These are phyloP conservation scores for Pachyuromys duprasi DNA, from an alignment of 2,797 vertebrate genomes.

Conservation along the genomic window DNA sequence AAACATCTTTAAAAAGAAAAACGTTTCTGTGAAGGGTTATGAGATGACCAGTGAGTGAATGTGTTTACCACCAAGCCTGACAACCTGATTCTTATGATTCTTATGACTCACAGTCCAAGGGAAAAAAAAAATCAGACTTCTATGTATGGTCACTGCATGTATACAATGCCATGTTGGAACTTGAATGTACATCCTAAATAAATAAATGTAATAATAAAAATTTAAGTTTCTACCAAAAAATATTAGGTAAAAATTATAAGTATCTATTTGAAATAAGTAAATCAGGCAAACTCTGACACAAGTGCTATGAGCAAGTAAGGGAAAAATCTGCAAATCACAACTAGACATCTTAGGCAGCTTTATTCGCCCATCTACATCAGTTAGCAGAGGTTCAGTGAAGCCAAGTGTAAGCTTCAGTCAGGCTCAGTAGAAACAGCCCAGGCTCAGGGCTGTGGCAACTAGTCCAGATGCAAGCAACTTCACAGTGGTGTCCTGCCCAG, in stretches of 20 bases:
- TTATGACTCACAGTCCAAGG: not conserved
- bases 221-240: not conserved
- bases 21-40: not conserved
- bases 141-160: not conserved
- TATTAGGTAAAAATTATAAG: not conserved
- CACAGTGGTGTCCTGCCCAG: accelerated
- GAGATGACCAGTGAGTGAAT: not conserved
- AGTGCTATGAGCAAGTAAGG: not conserved
- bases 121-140: no score
- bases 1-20: not conserved
- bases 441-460: not conserved
- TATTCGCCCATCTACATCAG: not conserved
- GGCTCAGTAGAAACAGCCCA: not conserved
- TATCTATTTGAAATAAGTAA: not conserved
- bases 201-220: not conserved
- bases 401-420: not conserved
- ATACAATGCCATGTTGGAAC: not conserved
- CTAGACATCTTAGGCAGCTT: not conserved
- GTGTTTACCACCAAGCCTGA: not conserved
- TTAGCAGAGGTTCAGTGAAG: not conserved
- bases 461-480: not conserved
- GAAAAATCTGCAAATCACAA: not conserved
- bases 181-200: not conserved
- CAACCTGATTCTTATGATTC: not conserved
- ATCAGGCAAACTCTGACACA: constrained; percentile 5